Base-by-base conservation (phyloP, 2,888 invertebrate species). In the Volucella zonaria region DNA sequence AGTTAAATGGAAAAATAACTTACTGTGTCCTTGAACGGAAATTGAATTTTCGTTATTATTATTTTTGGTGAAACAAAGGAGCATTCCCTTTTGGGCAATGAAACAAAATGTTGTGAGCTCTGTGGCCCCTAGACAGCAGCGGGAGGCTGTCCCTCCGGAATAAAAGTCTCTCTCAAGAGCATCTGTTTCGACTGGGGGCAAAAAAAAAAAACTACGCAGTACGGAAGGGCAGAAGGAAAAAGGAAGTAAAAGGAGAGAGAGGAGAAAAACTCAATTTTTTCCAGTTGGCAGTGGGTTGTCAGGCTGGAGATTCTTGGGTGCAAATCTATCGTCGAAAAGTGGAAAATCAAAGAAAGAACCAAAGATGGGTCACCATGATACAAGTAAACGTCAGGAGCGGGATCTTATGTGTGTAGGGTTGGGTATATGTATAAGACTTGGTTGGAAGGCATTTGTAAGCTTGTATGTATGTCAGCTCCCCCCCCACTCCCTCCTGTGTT, bases 31-130 rank as follows among this genome's bases (percentile, higher is more conserved):
- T 74, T 43, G 51, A 71, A 62, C 70, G 83, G 83, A 83, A 76
- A 79, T 83, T 83, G 83, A 83, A 83, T 83, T 83, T 79, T 61
- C 67, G 70, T 79, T 56, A 83, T 79, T 83, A 76, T 79, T 67
- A 31, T 31, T 31, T 31, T 6, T 31, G 31, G 45, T 61, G 70
- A 83, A 79, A 83, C 79, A 83, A 83, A 79, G 62, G 75, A 61
- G 66, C 31, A 62, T 49, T 74, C 58, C 68, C 64, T 52, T 58
- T 52, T 49, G 68, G 68, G 64, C 31, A 62, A 56, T 80, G 67
- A 80, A 80, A 56, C 49, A 47, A 66, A 62, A 31, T 31, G 31
- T 67, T 18, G 45, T 14, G 47, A 52, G 42, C 42, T 47, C 18
- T 42, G 0, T 47, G 3, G 18, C 23, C 66, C 59, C 66, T 59